Evolutionary conservation across 2,113 vertebrate genomes (phyloP), one percentile per base, ranked within the genome.

Genomic region (Shinisaurus crocodilurus): DNA sequence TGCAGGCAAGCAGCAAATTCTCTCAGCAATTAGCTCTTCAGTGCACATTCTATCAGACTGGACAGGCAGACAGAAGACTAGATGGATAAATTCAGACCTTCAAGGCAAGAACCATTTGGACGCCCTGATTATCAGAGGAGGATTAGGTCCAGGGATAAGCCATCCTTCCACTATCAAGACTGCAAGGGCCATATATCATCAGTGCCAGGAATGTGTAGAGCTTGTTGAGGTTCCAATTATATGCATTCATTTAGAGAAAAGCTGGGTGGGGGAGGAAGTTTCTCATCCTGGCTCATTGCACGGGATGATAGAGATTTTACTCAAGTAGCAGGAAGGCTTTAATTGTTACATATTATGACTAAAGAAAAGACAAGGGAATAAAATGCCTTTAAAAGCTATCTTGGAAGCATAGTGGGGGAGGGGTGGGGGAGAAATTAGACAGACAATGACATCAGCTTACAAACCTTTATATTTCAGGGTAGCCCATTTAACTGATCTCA

Each of bases 1-100:
- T 97, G 98, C 98, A 98, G 92, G 97, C 34, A 93, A 97, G 96
- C 93, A 96, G 95, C 96, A 96, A 98, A 98, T 98, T 97, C 96
- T 97, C 92, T 96, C 94, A 97, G 96, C 97, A 98, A 98, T 98
- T 98, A 97, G 96, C 96, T 96, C 95, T 95, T 60, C 93, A 82
- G 96, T 96, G 96, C 97, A 97, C 96, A 97, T 96, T 98, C 96
- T 97, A 97, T 97, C 95, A 91, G 97, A 97, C 34, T 95, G 95
- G 96, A 97, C 97, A 97, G 95, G 97, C 96, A 96, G 95, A 96
- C 89, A 89, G 92, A 93, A 34, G 70, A 94, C 90, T 91, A 20
- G 85, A 89, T n/a, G 50, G 88, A 93, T 90, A 67, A 93, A 95
- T 92, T 90, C 81, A 60, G 93, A 95, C 93, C 95, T 82, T 90